Evolutionary conservation across 1,140 invertebrate species (phyloP), one percentile per base, ranked within the genome.

Genomic region (Delia radicum): DNA sequence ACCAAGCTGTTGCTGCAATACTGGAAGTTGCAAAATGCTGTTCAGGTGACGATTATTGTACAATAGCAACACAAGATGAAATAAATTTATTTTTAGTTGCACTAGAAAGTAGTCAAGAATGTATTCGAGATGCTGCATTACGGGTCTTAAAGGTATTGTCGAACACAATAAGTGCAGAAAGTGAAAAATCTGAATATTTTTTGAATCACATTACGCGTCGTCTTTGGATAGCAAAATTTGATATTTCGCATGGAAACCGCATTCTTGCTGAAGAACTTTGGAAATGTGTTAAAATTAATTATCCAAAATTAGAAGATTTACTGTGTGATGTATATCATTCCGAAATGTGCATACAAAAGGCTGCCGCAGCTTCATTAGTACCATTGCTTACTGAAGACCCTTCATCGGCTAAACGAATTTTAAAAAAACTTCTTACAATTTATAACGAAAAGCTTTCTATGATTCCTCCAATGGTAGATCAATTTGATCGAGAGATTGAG

Each of bases 401-500:
- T 4, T 85, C 88, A 6, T 79, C 90, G 18, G 88, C 91, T 33
- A 88, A 90, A 63, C 76, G 73, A 4, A 90, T 92, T 63, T 82
- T 96, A 37, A 87, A 91, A 31, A 87, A 87, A 73, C 86, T 98
- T 24, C 88, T 96, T 24, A 83, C 90, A 21, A 88, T 95, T 18
- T 99, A 98, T 84, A 87, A 91, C 29, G 91, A 95, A 26, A 94
- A 94, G 81, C 82, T 94, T 7, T 88, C 89, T 67, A 90, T 96
- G 88, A 94, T 95, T 77, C 95, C 94, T 15, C 93, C 95, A 5
- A 92, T 93, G 83, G 85, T 96, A 65, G 97, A 99, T 87, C 91
- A 94, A 83, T 97, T 99, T 88, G 97, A 97, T 42, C 92, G 98
- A 62, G 91, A 96, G 79, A 88, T 96, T 18, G 91, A 93, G 80